Evolutionary conservation across 2,888 invertebrate genomes (phyloP).

Genomic region (Amphimallon solstitiale): DNA sequence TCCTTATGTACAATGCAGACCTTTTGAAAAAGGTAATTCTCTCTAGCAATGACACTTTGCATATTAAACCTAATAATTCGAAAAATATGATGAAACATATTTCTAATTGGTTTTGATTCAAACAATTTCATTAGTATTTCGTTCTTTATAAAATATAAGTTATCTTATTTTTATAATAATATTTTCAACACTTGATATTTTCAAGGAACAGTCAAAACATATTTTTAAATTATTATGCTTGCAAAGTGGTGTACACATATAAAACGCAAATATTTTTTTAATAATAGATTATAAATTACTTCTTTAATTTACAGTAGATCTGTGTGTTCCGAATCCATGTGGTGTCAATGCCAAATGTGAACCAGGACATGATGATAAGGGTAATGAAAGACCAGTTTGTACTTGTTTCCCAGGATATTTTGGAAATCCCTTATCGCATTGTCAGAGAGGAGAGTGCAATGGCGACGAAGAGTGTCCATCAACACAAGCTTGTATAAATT

Average conservation of each 20-base stretch:
- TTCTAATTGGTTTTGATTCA: too few species aligned
- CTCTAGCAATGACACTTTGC: neutral
- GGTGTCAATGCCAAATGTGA: constrained; percentile 81
- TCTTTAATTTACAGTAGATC: constrained; percentile 70
- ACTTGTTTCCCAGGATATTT: constrained; percentile 82
- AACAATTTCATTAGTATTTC: too few species aligned
- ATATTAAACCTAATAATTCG: constrained; percentile 9
- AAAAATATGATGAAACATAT: too few species aligned
- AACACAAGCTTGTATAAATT: constrained; percentile 80
- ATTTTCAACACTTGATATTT: too few species aligned
- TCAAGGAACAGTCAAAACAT: too few species aligned
- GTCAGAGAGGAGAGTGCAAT: constrained; percentile 82
- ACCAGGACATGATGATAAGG: constrained; percentile 84
- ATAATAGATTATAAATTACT: too few species aligned
- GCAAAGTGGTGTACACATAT: too few species aligned
- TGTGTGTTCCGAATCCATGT: constrained; percentile 89
- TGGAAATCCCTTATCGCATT: constrained; percentile 79
- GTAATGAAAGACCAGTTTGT: constrained; percentile 86
- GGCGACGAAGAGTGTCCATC: constrained; percentile 80
- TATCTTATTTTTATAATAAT: too few species aligned
- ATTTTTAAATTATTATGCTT: too few species aligned
- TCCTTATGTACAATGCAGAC: constrained; percentile 84
- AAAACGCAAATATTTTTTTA: too few species aligned
- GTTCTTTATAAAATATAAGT: too few species aligned
- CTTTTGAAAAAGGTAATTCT: constrained; percentile 78